phyloP scores from a whole-genome alignment of 2,113 vertebrate genomes.

The Psophia crepitans region DNA sequence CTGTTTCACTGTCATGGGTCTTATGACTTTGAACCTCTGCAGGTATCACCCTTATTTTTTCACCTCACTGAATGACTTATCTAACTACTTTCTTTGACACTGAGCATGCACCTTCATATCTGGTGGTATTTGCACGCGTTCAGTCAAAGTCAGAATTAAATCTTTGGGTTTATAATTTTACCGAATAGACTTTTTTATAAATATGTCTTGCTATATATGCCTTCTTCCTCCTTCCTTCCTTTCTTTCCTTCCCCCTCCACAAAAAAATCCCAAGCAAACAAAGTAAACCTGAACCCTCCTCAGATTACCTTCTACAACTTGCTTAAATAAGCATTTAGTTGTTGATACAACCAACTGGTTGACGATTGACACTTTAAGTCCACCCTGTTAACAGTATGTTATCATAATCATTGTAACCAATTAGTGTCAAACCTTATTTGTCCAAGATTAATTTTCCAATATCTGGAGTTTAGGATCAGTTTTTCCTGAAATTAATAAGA shows the following conservation, averaged over 20 bases:
- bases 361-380: background rate
- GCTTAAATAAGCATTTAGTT: slow-evolving; percentile 6
- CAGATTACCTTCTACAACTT: background rate
- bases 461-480: background rate
- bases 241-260: accelerated
- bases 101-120: background rate
- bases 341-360: background rate
- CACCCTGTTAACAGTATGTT: slow-evolving; percentile 21
- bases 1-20: background rate
- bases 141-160: background rate
- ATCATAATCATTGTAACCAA: slow-evolving; percentile 30
- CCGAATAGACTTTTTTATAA: background rate
- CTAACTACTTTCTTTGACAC: background rate
- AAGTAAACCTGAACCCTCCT: background rate
- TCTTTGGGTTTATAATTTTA: background rate
- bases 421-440: slow-evolving; percentile 15
- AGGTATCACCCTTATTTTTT: background rate
- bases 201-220: background rate
- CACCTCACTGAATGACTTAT: background rate
- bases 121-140: background rate
- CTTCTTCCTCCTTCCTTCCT: background rate
- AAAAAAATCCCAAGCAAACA: background rate
- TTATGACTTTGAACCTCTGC: background rate
- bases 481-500: background rate
- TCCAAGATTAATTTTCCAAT: slow-evolving; percentile 9